Evolutionary conservation across 2,888 invertebrate genomes (phyloP), one percentile per base, ranked within the genome.

Genomic region (Chorisops tibialis): DNA sequence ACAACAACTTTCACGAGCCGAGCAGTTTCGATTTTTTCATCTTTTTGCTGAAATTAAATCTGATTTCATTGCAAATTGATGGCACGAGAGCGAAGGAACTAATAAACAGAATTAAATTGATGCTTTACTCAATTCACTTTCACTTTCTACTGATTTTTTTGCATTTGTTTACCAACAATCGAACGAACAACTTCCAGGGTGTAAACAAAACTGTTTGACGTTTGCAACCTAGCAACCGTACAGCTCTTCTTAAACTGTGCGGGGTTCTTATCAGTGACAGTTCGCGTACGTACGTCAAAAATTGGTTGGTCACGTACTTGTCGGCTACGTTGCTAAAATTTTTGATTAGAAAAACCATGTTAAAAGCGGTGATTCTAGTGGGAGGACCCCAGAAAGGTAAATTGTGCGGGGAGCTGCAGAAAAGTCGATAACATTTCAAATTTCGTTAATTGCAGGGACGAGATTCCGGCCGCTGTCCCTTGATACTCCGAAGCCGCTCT

Each of bases 401-500:
- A n/a, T 11, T 16, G 19, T 30, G 21, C 50, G 22, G 41, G 43
- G 16, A n/a, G n/a, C 58, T 5, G 22, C 1, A 50, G 38, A 16
- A 19, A 12, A 50, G 22, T 51, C 30, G 38, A 30, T n/a, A 24
- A n/a, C n/a, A n/a, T n/a, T n/a, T n/a, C n/a, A 19, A 51, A 38
- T 45, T 16, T n/a, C 16, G 21, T 43, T 48, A 9, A 24, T 12
- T 80, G 39, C 75, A 96, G 98, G 98, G 1, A 99, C 98, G 7
- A 83, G 98, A 59, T 99, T 99, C 78, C 87, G 99, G 0, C 99
- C 99, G 0, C 81, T 99, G 3, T 97, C 97, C 0, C 80, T 99
- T 63, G 97, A 98, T 74, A 88, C 92, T n/a, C 97, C 99, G 0
- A 99, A 99, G 77, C 98, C 98, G 0, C 77, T 99, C 14, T 99